Conservation (phyloP, 2,888 invertebrate species). For the Sericinus montela region DNA sequence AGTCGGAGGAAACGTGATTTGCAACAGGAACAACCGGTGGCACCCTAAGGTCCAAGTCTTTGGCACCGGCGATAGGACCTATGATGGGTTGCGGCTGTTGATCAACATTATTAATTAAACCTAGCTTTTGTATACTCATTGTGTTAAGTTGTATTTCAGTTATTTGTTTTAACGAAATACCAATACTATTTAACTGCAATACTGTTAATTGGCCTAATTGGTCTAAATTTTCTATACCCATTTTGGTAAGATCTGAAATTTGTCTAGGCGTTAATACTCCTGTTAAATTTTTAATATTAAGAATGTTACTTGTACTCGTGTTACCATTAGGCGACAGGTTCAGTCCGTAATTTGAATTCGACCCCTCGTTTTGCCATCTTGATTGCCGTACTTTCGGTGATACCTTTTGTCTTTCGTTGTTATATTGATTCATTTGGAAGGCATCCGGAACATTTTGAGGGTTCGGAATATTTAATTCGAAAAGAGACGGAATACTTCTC, state of each 20-base stretch:
- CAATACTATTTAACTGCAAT: conserved; percentile 79
- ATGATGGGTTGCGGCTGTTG: conserved; percentile 45
- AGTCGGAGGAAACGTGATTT: conserved; percentile 45
- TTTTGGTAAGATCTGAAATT: conserved; percentile 78
- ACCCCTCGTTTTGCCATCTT: conserved; percentile 69
- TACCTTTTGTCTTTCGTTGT: conserved; percentile 59
- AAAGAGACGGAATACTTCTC: conserved; percentile 64
- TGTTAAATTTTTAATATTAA: conserved; percentile 78
- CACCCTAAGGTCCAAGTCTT: conserved; percentile 72
- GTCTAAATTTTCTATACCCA: conserved; percentile 81
- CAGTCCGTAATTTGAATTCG: conserved; percentile 46
- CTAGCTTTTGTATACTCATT: conserved; percentile 77
- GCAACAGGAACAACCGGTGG: conserved; percentile 51
- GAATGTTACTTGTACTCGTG: conserved; percentile 50
- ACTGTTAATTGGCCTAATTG: conserved; percentile 81
- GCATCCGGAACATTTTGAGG: conserved; percentile 49
- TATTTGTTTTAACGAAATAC: conserved; percentile 79
- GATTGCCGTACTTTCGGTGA: conserved; percentile 72
- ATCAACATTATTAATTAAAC: conserved; percentile 57
- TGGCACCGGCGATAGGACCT: conserved; percentile 37
- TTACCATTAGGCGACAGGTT: conserved; percentile 49
- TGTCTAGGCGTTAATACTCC: conserved; percentile 78
- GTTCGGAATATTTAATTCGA: conserved; percentile 68
- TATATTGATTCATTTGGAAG: conserved; percentile 46
- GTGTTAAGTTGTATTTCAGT: conserved; percentile 82